Conservation (phyloP, 2,113 vertebrate species). For the Heptranchias perlo region DNA sequence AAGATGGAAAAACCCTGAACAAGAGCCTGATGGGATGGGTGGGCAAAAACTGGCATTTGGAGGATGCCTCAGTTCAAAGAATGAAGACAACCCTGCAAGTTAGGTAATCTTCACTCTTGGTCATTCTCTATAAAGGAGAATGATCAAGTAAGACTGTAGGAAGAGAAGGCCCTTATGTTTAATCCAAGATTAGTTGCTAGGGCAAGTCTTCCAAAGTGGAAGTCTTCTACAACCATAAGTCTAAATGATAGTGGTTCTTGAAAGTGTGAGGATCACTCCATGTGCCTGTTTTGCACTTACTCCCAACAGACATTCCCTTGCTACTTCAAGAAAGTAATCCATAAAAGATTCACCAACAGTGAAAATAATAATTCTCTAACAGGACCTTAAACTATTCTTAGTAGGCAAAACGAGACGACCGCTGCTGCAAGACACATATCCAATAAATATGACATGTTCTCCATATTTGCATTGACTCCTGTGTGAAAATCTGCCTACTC, state of each 20-base stretch:
- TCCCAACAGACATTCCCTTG: neutral
- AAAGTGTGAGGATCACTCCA: neutral
- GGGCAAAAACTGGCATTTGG: neutral
- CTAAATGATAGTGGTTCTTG: neutral
- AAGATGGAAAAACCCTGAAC: neutral
- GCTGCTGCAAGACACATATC: no score
- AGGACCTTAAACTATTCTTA: no score
- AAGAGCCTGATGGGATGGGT: neutral
- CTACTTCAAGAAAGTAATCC: neutral
- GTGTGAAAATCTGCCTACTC: no score
- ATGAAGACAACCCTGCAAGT: neutral
- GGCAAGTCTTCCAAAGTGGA: neutral
- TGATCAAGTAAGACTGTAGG: neutral
- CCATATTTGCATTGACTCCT: no score
- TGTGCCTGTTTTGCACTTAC: neutral
- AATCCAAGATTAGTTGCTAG: neutral
- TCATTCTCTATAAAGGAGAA: neutral
- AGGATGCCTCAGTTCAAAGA: no score
- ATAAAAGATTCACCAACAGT: neutral
- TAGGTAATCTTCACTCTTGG: neutral
- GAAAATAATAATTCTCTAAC: neutral
- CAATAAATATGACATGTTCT: no score
- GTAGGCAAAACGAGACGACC: no score
- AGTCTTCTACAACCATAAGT: neutral
- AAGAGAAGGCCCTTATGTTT: neutral